phyloP scores from a whole-genome alignment of 2,888 invertebrate genomes.

The Tuta absoluta region DNA sequence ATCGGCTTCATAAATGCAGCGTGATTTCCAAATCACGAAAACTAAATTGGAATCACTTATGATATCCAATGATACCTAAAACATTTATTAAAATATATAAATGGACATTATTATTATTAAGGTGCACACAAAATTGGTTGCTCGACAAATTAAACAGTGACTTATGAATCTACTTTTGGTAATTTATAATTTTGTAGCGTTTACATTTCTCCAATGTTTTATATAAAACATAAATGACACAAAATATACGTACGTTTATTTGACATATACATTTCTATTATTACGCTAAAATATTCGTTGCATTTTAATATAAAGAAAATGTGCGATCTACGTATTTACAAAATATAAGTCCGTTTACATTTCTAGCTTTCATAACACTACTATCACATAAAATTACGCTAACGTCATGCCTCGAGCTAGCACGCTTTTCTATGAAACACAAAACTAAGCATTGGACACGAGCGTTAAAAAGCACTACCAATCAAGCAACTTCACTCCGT shows the following conservation, averaged over 20 bases:
- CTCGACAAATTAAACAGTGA: constrained; percentile 35
- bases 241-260: not conserved
- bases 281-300: not conserved
- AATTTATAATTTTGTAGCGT: not conserved
- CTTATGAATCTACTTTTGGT: not conserved
- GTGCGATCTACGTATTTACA: not conserved
- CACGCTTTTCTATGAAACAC: constrained; percentile 9
- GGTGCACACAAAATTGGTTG: constrained; percentile 30
- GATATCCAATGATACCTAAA: constrained; percentile 33
- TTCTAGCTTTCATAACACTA: constrained; percentile 17
- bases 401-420: constrained; percentile 30
- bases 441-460: constrained; percentile 31
- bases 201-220: not conserved
- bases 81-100: constrained; percentile 26
- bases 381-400: constrained; percentile 31
- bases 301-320: not conserved
- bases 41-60: constrained; percentile 31
- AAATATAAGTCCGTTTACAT: not conserved
- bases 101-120: constrained; percentile 24
- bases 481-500: constrained; percentile 27
- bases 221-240: not conserved
- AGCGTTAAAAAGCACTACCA: constrained; percentile 31
- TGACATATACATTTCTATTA: not conserved
- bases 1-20: not conserved
- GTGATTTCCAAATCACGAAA: constrained; percentile 25